A percentile compares a stretch with the other conserved stretches of the same genome.
These are phyloP conservation scores for Notechis scutatus DNA, from an alignment of 2,113 vertebrate species.

Conservation along the genomic window DNA sequence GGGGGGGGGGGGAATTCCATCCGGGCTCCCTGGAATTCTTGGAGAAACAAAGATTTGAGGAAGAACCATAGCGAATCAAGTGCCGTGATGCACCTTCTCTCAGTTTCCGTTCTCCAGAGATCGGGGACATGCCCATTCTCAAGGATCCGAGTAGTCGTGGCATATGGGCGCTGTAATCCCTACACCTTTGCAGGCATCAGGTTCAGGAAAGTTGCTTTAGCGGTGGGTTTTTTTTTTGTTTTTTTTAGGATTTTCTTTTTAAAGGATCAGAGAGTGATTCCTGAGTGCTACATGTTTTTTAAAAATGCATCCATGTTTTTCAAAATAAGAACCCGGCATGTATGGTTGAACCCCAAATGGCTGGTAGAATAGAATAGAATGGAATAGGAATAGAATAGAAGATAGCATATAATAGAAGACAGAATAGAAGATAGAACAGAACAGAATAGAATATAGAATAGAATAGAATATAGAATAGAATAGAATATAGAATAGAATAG, in stretches of 20 bases:
- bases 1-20: accelerated
- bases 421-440: too few relatives aligned
- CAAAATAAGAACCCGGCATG: background rate
- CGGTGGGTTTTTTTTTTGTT: background rate
- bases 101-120: background rate
- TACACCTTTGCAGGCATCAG: background rate
- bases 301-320: background rate
- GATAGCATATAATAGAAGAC: too few relatives aligned
- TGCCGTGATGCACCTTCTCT: too few relatives aligned
- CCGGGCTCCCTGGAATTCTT: background rate
- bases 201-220: background rate
- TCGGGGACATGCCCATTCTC: background rate
- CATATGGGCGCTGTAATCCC: background rate
- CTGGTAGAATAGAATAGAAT: too few relatives aligned
- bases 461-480: too few relatives aligned
- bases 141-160: background rate
- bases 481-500: too few relatives aligned
- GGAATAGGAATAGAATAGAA: too few relatives aligned
- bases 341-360: background rate
- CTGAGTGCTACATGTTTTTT: background rate
- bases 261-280: background rate
- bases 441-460: too few relatives aligned
- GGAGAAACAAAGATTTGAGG: background rate
- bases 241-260: background rate
- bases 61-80: too few relatives aligned